These are phyloP conservation scores for Neopelma chrysocephalum DNA, from an alignment of 2,797 vertebrate species.

Conservation along the genomic window DNA sequence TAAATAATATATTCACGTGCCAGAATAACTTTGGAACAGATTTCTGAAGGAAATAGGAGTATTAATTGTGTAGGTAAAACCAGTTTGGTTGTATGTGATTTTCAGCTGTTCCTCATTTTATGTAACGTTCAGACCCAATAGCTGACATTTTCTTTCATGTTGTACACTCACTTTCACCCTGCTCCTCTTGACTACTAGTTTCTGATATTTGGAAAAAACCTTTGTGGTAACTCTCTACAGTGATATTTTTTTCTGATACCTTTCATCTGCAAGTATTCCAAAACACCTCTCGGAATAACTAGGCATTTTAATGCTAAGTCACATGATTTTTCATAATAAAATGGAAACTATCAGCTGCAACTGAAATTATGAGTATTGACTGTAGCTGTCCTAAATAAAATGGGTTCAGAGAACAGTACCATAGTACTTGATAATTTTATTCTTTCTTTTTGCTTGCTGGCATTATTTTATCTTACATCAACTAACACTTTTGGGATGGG, in stretches of 20 bases:
- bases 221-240: not conserved
- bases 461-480: not conserved
- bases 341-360: not conserved
- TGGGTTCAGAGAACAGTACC: not conserved
- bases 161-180: rapidly evolving
- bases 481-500: not conserved
- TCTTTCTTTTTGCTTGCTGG: rapidly evolving
- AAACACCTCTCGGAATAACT: not conserved
- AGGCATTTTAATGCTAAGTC: not conserved
- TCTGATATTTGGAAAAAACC: not conserved
- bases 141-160: not conserved
- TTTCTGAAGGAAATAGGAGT: not conserved
- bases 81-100: not conserved
- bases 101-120: not conserved
- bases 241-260: not conserved
- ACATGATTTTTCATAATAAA: not conserved
- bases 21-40: not conserved
- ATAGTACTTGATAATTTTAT: not conserved
- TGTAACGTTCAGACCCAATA: not conserved
- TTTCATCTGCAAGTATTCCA: not conserved
- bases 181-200: not conserved
- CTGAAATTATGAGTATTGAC: not conserved
- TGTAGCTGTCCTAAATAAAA: not conserved
- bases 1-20: not conserved
- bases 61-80: not conserved